Evolutionary conservation across 2,888 invertebrate genomes (phyloP), one percentile per base, ranked within the genome.

Genomic region (Amaurobius ferox): DNA sequence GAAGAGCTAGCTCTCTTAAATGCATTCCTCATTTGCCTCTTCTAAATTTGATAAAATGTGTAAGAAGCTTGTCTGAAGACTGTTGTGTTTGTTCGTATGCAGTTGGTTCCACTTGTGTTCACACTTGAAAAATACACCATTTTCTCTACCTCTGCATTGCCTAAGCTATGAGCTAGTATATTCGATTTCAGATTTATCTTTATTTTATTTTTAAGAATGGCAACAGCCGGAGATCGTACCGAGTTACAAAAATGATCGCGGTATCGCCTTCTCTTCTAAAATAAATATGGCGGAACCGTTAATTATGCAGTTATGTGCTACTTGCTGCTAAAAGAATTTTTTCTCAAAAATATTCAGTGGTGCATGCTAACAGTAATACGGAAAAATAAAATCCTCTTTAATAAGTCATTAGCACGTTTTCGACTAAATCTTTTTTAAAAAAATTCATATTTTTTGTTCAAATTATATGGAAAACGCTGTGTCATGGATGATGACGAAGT

Each of bases 71-170:
- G 11, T 30, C 35, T 35, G 19, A 66, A 66, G 66, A 32, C 66
- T 66, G 66, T 66, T 66, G 30, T 66, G n/a, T 66, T 30, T 16
- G 70, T 55, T 23, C 64, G 16, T 16, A 11, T 28, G 6, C 40
- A 19, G 16, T 55, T 13, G 26, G 11, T 66, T 66, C 7, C 55
- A 32, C 79, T 78, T 68, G 40, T 39, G 19, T 61, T 30, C 70
- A 40, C 71, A 72, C 79, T 79, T 79, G 64, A 79, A 32, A 61
- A 44, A 62, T 28, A 64, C 62, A 32, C 40, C 66, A 66, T 29
- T 61, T 35, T 19, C 35, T 73, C 73, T 39, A 80, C 80, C 72
- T 66, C 73, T 80, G 80, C 67, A 80, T 80, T 40, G 71, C 44
- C 62, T 35, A 19, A 30, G 32, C 55, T n/a, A 3, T 9, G 55